Percentiles rank a stretch among this genome's conserved stretches.
phyloP scores from a whole-genome alignment of 2,888 invertebrate genomes.

The Drosophila quinaria region DNA sequence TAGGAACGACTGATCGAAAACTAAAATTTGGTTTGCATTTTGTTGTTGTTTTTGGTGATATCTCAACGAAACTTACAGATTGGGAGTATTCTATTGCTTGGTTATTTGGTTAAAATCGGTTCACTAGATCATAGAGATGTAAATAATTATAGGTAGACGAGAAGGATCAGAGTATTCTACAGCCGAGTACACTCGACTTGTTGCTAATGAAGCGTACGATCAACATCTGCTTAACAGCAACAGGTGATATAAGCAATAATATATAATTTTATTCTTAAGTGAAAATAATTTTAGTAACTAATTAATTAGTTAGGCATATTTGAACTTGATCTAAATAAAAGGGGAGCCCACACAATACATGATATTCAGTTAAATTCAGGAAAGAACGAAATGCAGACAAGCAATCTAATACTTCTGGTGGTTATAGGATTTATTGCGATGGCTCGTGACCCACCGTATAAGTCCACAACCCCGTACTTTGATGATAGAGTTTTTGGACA shows the following conservation, averaged over 20 bases:
- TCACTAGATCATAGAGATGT: too few species aligned
- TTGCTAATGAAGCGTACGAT: conserved; percentile 33
- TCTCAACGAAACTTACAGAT: too few species aligned
- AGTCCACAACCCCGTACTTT: not conserved
- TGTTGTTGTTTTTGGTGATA: too few species aligned
- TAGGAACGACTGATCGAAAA: too few species aligned
- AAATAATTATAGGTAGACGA: too few species aligned
- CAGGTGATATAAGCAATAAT: not conserved
- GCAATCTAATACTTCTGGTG: not conserved
- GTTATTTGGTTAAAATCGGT: too few species aligned
- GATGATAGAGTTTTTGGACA: too few species aligned
- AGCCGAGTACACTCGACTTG: too few species aligned
- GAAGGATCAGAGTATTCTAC: too few species aligned
- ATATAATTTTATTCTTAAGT: not conserved
- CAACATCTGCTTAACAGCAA: conserved; percentile 5
- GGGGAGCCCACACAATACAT: not conserved
- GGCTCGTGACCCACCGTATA: not conserved
- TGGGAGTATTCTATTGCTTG: too few species aligned
- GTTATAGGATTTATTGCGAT: not conserved
- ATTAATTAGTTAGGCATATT: not conserved
- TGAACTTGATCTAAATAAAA: not conserved
- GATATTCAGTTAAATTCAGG: not conserved
- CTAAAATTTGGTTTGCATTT: too few species aligned
- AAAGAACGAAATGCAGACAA: not conserved
- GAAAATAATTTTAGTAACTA: not conserved